These are phyloP conservation scores for Odontomachus brunneus DNA, from an alignment of 1,140 invertebrate species.

Conservation along the genomic window DNA sequence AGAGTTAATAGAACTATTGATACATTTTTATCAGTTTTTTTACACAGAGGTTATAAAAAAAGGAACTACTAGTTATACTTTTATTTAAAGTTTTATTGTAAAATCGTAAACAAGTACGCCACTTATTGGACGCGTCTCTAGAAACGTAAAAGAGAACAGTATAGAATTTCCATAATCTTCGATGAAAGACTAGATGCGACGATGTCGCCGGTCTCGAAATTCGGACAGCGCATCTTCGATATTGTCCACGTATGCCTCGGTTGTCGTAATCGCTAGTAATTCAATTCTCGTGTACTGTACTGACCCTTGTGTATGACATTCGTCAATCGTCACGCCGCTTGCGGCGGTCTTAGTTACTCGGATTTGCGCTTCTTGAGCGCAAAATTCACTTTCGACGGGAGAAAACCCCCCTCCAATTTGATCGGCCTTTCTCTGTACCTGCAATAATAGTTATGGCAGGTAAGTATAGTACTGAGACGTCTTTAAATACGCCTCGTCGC, in stretches of 20 bases:
- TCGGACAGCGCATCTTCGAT: conserved; percentile 49
- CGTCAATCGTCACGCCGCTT: conserved; percentile 29
- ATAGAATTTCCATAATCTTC: conserved; percentile 53
- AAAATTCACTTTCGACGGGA: conserved; percentile 83
- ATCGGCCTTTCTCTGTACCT: conserved; percentile 83
- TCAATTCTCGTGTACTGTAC: conserved; percentile 19
- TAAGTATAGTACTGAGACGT: neutral
- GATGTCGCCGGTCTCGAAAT: conserved; percentile 30
- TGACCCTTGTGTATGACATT: conserved; percentile 59
- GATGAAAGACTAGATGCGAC: conserved; percentile 75
- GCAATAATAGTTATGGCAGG: conserved; percentile 44
- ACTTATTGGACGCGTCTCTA: conserved; percentile 3
- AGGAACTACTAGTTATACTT: neutral
- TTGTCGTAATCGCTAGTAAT: conserved; percentile 26
- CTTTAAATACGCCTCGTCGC: neutral
- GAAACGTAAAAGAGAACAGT: conserved; percentile 31
- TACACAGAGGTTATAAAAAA: neutral
- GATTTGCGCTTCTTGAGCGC: conserved; percentile 80
- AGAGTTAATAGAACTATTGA: neutral
- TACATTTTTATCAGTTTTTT: neutral
- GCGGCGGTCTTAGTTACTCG: conserved; percentile 60
- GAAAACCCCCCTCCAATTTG: conserved; percentile 82
- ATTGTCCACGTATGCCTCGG: neutral
- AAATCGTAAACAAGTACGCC: conserved; percentile 43
- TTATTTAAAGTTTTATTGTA: conserved; percentile 43